Percentiles rank a stretch among this genome's conserved stretches.
Evolutionary conservation across 2,888 invertebrate species (phyloP).

Genomic region (Agrochola circellaris): DNA sequence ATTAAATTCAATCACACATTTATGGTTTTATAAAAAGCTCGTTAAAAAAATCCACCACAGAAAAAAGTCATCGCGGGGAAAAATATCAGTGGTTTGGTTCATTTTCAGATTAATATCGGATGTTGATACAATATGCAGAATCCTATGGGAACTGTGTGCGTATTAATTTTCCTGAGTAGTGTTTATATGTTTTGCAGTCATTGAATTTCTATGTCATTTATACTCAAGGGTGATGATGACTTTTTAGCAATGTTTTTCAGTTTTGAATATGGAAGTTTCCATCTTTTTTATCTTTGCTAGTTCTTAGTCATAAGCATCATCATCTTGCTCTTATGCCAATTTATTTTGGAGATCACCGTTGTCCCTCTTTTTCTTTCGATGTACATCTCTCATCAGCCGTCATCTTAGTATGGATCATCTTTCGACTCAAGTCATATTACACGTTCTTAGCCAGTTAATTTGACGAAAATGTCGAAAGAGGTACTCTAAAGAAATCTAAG

Average conservation of each 20-base stretch:
- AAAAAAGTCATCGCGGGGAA: constrained; percentile 1
- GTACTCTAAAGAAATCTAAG: not conserved
- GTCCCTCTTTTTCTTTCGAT: not conserved
- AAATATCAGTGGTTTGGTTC: not conserved
- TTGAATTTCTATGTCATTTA: constrained; percentile 8
- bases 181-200: constrained; percentile 5
- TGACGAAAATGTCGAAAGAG: not conserved
- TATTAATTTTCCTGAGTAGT: constrained; percentile 45
- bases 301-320: not conserved
- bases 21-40: not conserved
- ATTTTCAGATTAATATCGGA: constrained; percentile 28
- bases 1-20: not conserved
- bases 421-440: not conserved
- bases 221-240: not conserved
- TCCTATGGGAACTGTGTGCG: constrained; percentile 23
- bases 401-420: too few relatives aligned
- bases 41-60: not conserved
- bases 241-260: not conserved
- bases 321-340: not conserved
- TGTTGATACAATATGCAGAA: not conserved
- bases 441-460: not conserved
- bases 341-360: not conserved
- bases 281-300: not conserved
- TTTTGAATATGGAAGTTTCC: not conserved
- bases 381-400: not conserved